A percentile compares a stretch with the other conserved stretches of the same genome.
These are phyloP conservation scores for Callyntrura sp. DNA, from an alignment of 2,888 invertebrate genomes.

Conservation along the genomic window DNA sequence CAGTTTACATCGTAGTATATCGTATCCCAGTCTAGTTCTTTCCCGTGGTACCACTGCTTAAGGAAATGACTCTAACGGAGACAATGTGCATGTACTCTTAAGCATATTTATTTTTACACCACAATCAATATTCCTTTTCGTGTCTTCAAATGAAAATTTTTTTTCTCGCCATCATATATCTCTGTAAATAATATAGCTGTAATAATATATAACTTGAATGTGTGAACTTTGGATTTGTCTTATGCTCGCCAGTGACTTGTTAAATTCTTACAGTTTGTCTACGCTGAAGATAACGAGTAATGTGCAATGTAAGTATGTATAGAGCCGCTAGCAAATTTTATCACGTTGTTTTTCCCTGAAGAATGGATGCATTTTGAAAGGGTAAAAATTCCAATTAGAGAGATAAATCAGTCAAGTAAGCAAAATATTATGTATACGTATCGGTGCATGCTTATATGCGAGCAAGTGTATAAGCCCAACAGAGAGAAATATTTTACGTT, in stretches of 20 bases:
- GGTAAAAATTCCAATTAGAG: background rate
- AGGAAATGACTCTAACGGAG: constrained; percentile 4
- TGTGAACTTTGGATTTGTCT: no score
- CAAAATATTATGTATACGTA: background rate
- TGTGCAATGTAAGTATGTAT: background rate
- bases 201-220: no score
- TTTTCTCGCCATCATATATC: background rate
- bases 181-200: background rate
- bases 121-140: no score
- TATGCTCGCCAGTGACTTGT: no score
- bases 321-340: background rate
- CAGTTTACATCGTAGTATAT: no score
- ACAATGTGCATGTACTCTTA: background rate
- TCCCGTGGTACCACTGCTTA: constrained; percentile 12
- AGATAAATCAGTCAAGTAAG: background rate
- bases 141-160: background rate
- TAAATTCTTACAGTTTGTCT: no score
- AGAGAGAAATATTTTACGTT: background rate
- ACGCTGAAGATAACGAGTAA: no score
- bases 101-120: background rate
- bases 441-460: background rate
- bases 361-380: constrained; percentile 14
- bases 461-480: no score
- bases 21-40: background rate
- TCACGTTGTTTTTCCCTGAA: constrained; percentile 1